Conservation (phyloP, 2,888 invertebrate genomes). For the Rhimphoctona megacephalus region DNA sequence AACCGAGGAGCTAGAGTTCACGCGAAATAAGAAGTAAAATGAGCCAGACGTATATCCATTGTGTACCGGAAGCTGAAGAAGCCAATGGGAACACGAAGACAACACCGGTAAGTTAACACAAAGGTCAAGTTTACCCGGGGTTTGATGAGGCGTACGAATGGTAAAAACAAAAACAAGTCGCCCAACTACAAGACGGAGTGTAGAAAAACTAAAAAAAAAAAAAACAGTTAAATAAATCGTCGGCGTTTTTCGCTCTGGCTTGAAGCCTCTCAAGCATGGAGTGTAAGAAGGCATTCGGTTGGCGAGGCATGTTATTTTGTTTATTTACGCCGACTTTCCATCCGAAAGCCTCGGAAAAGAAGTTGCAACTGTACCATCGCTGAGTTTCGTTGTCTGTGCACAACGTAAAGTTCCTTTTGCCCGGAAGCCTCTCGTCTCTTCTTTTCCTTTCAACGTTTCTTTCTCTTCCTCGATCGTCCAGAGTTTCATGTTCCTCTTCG, state of each 20-base stretch:
- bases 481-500: constrained; percentile 41
- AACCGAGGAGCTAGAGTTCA: not conserved
- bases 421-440: constrained; percentile 59
- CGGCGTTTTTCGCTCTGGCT: constrained; percentile 58
- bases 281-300: constrained; percentile 32
- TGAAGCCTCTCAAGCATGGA: constrained; percentile 50
- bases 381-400: constrained; percentile 23
- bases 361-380: constrained; percentile 25
- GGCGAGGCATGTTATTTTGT: constrained; percentile 72
- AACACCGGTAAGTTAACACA: constrained; percentile 59
- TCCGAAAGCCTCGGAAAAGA: constrained; percentile 62
- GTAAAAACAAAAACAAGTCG: constrained; percentile 62
- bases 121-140: constrained; percentile 73
- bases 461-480: constrained; percentile 32
- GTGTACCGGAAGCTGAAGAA: constrained; percentile 11
- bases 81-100: constrained; percentile 3
- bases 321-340: constrained; percentile 76
- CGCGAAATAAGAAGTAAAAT: constrained; percentile 23
- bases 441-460: constrained; percentile 47
- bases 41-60: not conserved
- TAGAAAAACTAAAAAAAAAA: constrained; percentile 36
- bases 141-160: constrained; percentile 76
- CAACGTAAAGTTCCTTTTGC: constrained; percentile 41
- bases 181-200: constrained; percentile 34
- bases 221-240: constrained; percentile 81